These are phyloP conservation scores for Musca vetustissima DNA, from an alignment of 1,140 invertebrate species.

Conservation along the genomic window DNA sequence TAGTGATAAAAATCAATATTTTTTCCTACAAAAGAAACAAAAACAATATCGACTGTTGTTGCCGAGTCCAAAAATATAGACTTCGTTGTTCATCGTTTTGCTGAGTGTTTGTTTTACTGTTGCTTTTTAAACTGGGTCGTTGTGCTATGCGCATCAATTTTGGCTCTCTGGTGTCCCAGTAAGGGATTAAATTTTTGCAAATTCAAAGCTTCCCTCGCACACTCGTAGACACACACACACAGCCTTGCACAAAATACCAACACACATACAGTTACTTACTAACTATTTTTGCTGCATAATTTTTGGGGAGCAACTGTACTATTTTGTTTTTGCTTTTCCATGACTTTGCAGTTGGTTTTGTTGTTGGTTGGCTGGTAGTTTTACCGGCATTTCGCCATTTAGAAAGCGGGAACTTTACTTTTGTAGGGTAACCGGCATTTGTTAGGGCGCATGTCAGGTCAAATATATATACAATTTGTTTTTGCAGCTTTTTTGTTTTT, in stretches of 20 bases:
- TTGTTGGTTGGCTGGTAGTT: not conserved
- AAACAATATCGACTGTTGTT: not conserved
- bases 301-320: slow-evolving; percentile 18
- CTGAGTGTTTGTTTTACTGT: not conserved
- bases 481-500: too few species aligned
- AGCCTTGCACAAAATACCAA: not conserved
- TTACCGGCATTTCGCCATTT: not conserved
- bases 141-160: not conserved
- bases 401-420: not conserved
- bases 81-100: not conserved
- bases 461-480: too few species aligned
- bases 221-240: not conserved
- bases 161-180: not conserved
- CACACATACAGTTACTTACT: too few species aligned
- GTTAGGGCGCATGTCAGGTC: not conserved
- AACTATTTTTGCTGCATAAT: not conserved
- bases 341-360: too few species aligned
- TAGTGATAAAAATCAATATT: slow-evolving; percentile 14
- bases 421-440: slow-evolving; percentile 10
- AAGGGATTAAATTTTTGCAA: not conserved
- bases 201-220: not conserved
- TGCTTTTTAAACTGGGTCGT: not conserved
- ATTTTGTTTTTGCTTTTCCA: slow-evolving; percentile 1
- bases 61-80: not conserved
- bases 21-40: not conserved